These are phyloP conservation scores for Cirrhinus mrigala DNA, from an alignment of 2,797 vertebrate genomes.

Conservation along the genomic window DNA sequence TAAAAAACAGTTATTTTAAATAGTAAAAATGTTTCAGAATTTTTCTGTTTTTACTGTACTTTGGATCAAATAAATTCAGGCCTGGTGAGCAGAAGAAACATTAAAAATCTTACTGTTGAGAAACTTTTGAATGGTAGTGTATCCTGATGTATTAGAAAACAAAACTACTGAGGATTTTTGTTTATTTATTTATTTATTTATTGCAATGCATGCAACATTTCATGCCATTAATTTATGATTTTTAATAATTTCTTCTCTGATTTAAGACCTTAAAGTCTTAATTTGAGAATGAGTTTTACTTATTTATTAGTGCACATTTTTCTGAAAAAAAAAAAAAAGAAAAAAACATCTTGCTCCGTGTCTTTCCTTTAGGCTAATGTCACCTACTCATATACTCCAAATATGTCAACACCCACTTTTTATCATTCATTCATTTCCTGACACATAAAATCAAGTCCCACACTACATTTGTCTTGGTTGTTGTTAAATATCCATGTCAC, in stretches of 20 bases:
- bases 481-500: neutral
- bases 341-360: neutral
- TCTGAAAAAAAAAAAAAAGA: neutral
- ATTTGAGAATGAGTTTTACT: too few relatives aligned
- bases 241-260: neutral
- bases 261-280: neutral
- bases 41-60: too few relatives aligned
- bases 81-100: too few relatives aligned
- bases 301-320: neutral
- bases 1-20: too few relatives aligned
- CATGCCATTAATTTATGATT: neutral
- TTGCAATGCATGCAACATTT: neutral
- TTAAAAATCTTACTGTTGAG: too few relatives aligned
- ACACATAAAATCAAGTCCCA: neutral
- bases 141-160: too few relatives aligned
- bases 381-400: neutral
- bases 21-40: too few relatives aligned
- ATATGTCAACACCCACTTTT: neutral
- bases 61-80: too few relatives aligned
- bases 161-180: too few relatives aligned
- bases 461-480: neutral
- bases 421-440: neutral
- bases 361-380: neutral
- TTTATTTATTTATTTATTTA: too few relatives aligned
- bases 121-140: too few relatives aligned